These are phyloP conservation scores for Capromys pilorides DNA, from an alignment of 2,797 vertebrate genomes.

Conservation along the genomic window DNA sequence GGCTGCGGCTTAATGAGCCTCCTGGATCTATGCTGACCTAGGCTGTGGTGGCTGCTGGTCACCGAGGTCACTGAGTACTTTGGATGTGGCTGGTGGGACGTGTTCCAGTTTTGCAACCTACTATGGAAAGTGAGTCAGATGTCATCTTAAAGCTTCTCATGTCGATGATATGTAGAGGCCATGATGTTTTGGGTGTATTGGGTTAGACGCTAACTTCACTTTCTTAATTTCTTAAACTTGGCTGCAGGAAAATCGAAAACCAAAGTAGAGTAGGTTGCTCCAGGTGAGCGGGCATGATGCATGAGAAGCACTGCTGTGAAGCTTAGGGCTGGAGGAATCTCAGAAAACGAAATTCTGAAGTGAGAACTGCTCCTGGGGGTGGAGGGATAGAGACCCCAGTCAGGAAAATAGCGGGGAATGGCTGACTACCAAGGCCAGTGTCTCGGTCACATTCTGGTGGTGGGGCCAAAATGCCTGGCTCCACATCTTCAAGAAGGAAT, in stretches of 20 bases:
- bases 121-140: neutral
- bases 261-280: no score
- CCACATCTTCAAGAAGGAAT: neutral
- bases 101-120: neutral
- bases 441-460: neutral
- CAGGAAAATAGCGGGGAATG: neutral
- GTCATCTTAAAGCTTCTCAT: neutral
- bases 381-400: fast-evolving
- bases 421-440: no score
- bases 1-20: neutral
- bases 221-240: neutral
- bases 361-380: neutral
- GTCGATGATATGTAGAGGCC: neutral
- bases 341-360: neutral
- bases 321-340: neutral
- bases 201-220: neutral
- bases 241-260: neutral
- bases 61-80: fast-evolving
- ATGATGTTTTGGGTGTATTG: neutral
- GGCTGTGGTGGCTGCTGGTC: neutral
- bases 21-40: fast-evolving
- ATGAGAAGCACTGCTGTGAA: neutral
- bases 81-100: neutral
- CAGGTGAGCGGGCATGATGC: neutral
- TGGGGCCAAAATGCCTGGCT: neutral